Evolutionary conservation across 2,113 vertebrate genomes (phyloP).

Genomic region (Euleptes europaea): DNA sequence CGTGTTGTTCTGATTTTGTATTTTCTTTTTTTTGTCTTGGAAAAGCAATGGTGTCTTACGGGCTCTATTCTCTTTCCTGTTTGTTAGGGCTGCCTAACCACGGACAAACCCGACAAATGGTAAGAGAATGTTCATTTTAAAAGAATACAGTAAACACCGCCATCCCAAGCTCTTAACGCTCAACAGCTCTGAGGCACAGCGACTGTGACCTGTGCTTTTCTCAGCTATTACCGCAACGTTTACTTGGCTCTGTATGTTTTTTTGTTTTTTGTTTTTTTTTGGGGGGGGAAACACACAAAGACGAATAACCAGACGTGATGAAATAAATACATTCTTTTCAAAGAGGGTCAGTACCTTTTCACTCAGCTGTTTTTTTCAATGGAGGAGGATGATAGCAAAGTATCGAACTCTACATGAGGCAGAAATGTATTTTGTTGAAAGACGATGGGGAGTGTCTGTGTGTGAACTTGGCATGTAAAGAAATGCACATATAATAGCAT

Average conservation of each 20-base stretch:
- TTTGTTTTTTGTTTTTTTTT: too few species aligned
- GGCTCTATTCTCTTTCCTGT: constrained; percentile 71
- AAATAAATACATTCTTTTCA: background rate
- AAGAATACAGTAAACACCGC: constrained; percentile 55
- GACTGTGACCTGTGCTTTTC: constrained; percentile 58
- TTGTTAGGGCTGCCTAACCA: constrained; percentile 85
- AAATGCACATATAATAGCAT: constrained; percentile 44
- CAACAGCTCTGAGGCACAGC: constrained; percentile 14
- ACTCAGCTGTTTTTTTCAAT: background rate
- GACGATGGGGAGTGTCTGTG: constrained; percentile 42
- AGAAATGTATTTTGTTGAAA: constrained; percentile 49
- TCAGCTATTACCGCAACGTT: constrained; percentile 48
- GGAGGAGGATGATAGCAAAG: constrained; percentile 50
- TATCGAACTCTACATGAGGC: constrained; percentile 53
- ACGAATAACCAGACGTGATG: constrained; percentile 22
- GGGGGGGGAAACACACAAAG: constrained; percentile 8
- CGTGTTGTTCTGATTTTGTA: constrained; percentile 67
- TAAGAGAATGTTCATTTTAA: constrained; percentile 77
- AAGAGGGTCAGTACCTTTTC: constrained; percentile 51
- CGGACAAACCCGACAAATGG: constrained; percentile 86
- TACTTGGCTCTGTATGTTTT: background rate
- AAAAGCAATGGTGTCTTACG: constrained; percentile 70
- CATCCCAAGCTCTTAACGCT: constrained; percentile 46
- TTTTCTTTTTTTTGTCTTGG: constrained; percentile 69
- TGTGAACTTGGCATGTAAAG: constrained; percentile 42